A percentile compares a stretch with the other conserved stretches of the same genome.
These are phyloP conservation scores for Pinctada fucata DNA, from an alignment of 2,888 invertebrate genomes.

Conservation along the genomic window DNA sequence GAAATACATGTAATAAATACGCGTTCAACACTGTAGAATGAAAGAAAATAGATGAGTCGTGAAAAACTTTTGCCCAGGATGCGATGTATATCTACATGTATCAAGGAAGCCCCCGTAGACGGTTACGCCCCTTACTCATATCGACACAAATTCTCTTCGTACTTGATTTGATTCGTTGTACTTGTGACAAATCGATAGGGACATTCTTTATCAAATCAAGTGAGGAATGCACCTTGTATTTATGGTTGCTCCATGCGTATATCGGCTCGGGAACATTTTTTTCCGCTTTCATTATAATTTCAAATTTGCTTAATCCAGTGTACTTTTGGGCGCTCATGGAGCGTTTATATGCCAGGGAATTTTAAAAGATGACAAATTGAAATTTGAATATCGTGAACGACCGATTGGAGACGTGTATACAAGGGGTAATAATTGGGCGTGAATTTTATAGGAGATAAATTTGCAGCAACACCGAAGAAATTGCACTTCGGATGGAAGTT, in stretches of 20 bases:
- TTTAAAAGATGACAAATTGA: conserved; percentile 1
- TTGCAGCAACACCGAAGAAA: no score
- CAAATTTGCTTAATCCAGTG: not conserved
- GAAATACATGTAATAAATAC: no score
- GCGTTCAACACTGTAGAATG: no score
- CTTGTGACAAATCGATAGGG: not conserved
- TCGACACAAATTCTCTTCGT: not conserved
- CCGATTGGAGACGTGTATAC: not conserved
- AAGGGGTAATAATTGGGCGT: no score
- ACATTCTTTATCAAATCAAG: not conserved
- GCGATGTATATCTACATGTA: no score
- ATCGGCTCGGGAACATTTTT: not conserved
- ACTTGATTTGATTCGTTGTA: not conserved
- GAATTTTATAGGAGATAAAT: no score
- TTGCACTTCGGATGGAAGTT: no score
- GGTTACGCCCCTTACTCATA: no score
- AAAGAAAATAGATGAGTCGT: no score
- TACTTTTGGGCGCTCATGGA: not conserved
- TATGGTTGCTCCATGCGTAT: not conserved
- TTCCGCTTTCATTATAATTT: not conserved
- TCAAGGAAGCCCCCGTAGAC: no score
- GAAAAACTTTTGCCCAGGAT: no score
- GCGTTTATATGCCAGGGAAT: not conserved
- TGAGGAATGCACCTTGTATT: not conserved
- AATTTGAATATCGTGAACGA: conserved; percentile 1